Conservation (phyloP, 2,797 vertebrate species). For the Spizella passerina region DNA sequence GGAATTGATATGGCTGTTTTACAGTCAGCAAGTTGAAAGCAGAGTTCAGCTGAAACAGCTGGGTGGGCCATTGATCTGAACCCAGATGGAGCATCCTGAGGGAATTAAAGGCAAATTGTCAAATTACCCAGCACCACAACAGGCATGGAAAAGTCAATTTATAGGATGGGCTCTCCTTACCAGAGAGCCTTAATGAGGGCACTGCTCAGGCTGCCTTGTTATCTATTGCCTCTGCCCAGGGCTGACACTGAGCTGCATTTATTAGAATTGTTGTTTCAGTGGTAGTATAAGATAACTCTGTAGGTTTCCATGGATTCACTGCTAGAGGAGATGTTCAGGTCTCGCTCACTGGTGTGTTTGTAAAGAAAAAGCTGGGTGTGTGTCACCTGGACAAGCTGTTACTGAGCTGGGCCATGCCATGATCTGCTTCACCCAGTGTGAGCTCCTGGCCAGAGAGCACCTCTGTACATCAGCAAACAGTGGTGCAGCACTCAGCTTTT, state of each 20-base stretch:
- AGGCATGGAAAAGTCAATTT: background rate
- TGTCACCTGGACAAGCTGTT: background rate
- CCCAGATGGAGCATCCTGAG: background rate
- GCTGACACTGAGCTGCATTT: background rate
- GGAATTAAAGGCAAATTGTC: background rate
- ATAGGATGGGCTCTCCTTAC: background rate
- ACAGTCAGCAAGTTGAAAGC: background rate
- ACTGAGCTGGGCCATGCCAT: background rate
- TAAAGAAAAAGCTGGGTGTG: background rate
- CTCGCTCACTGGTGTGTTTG: background rate
- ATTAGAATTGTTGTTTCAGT: background rate
- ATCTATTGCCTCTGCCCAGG: background rate
- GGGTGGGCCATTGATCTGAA: conserved; percentile 5
- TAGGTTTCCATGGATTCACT: background rate
- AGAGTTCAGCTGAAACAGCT: background rate
- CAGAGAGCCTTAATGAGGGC: background rate
- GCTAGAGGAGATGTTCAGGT: background rate
- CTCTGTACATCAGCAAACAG: background rate
- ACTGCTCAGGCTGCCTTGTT: background rate
- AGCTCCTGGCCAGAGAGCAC: background rate
- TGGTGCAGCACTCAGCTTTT: background rate
- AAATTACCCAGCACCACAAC: background rate
- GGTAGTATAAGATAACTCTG: background rate
- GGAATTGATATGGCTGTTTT: background rate
- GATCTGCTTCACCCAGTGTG: background rate